A percentile compares a stretch with the other conserved stretches of the same genome.
Evolutionary conservation across 2,888 invertebrate species (phyloP).

Genomic region (Hydrotaea diabolus): DNA sequence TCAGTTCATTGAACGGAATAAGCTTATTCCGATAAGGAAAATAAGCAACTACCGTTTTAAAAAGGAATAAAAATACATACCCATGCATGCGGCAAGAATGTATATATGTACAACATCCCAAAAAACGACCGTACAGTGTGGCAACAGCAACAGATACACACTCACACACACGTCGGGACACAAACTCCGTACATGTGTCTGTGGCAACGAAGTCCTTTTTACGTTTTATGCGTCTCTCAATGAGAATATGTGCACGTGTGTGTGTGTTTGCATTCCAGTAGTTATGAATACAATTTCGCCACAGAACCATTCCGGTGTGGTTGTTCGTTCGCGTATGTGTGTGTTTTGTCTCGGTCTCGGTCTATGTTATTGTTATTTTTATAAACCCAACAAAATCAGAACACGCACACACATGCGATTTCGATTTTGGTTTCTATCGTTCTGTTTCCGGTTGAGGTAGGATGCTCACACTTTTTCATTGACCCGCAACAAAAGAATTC

Average conservation of each 20-base stretch:
- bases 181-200: not conserved
- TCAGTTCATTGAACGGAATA: slow-evolving; percentile 79
- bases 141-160: slow-evolving; percentile 24
- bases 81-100: not conserved
- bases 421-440: slow-evolving; percentile 30
- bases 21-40: slow-evolving; percentile 78
- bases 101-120: slow-evolving; percentile 17
- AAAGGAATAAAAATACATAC: slow-evolving; percentile 55
- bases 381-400: not conserved
- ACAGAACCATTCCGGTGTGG: not conserved
- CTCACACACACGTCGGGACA: not conserved
- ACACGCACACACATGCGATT: not conserved
- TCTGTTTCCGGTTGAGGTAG: slow-evolving; percentile 59
- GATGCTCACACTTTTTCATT: slow-evolving; percentile 15
- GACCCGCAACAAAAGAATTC: slow-evolving; percentile 2
- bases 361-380: slow-evolving; percentile 25
- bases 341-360: not conserved
- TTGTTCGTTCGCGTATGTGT: not conserved
- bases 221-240: not conserved
- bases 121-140: slow-evolving; percentile 4
- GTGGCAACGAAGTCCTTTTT: slow-evolving; percentile 6
- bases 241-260: not conserved
- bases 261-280: not conserved
- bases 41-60: slow-evolving; percentile 58
- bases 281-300: slow-evolving; percentile 17